Base-by-base conservation (phyloP, 1,140 invertebrate genomes). In the Maconellicoccus hirsutus region DNA sequence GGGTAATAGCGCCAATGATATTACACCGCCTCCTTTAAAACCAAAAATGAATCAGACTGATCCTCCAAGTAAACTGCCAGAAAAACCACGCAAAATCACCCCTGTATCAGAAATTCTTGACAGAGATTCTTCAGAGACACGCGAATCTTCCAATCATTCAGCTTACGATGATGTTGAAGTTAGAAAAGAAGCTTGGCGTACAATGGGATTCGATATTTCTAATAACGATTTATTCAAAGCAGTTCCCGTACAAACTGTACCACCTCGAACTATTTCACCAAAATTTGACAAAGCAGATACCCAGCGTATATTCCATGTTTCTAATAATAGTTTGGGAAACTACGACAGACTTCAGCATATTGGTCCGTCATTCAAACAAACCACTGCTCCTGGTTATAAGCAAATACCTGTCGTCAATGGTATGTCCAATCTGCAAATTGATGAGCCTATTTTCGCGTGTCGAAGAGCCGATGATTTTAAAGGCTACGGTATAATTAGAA, bases 311-410 rank as follows among this genome's bases (percentile, higher is more conserved):
- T 63, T 33, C 71, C 69, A 66, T n/a, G 33, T 22, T 70, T 16
- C 71, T 39, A 25, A 70, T 38, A 71, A 73, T 42, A 14, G 69
- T 26, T 12, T 16, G 12, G 75, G 77, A 33, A 72, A 79, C 71
- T 92, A 92, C 77, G 89, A 92, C 77, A 86, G 86, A 71, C 76
- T 92, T n/a, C 86, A 91, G 75, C 88, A 89, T 76, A 89, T 91
- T 76, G 87, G 88, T 12, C 87, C 89, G 0, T 83, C 84, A 29
- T 84, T 83, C 73, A 90, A 89, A 80, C 79, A 86, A 70, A 25
- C 1, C 22, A 84, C 83, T 2, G 84, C 83, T 66, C 82, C 86
- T n/a, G 82, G 84, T 14, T 91, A 91, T 75, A 89, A 88, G 75
- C 84, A 86, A 66, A 72, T 72, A 8, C 26, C 70, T 74, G 81